A percentile compares a stretch with the other conserved stretches of the same genome.
Evolutionary conservation across 2,797 vertebrate genomes (phyloP).

Genomic region (Pogonophryne albipinna): DNA sequence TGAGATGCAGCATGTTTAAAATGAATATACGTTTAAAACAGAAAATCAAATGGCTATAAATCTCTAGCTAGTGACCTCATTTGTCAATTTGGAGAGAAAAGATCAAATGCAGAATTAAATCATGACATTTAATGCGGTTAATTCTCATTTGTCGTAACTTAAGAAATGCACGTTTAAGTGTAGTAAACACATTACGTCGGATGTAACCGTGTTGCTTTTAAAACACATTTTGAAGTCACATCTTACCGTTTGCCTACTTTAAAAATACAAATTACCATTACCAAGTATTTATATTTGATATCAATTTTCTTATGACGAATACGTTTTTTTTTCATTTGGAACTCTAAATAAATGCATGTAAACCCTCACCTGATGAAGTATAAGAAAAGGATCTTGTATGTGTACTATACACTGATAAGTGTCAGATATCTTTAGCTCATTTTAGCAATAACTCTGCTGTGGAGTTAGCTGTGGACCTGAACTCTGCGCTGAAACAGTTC

Average conservation of each 20-base stretch:
- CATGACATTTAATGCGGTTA: neutral
- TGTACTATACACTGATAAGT: slow-evolving; percentile 16
- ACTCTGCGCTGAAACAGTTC: slow-evolving; percentile 58
- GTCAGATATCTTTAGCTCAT: slow-evolving; percentile 7
- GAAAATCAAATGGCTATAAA: neutral
- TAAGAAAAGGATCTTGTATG: neutral
- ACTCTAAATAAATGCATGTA: slow-evolving; percentile 12
- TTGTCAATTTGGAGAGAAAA: neutral
- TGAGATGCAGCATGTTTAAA: slow-evolving; percentile 43
- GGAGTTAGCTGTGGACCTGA: slow-evolving; percentile 46
- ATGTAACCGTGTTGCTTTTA: slow-evolving; percentile 6
- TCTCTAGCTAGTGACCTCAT: neutral
- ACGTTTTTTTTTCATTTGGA: neutral
- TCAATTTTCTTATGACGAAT: slow-evolving; percentile 3
- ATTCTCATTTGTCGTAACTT: neutral
- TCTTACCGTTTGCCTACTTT: slow-evolving; percentile 3
- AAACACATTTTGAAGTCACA: neutral
- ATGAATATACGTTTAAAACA: neutral
- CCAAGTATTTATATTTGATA: neutral
- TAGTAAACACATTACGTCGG: slow-evolving; percentile 1
- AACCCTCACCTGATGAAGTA: neutral
- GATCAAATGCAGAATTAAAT: neutral
- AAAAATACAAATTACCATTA: neutral
- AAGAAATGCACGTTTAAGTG: slow-evolving; percentile 7
- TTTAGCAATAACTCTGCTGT: slow-evolving; percentile 23